Evolutionary conservation across 1,140 invertebrate genomes (phyloP), one percentile per base, ranked within the genome.

Genomic region (Tachypleus tridentatus): DNA sequence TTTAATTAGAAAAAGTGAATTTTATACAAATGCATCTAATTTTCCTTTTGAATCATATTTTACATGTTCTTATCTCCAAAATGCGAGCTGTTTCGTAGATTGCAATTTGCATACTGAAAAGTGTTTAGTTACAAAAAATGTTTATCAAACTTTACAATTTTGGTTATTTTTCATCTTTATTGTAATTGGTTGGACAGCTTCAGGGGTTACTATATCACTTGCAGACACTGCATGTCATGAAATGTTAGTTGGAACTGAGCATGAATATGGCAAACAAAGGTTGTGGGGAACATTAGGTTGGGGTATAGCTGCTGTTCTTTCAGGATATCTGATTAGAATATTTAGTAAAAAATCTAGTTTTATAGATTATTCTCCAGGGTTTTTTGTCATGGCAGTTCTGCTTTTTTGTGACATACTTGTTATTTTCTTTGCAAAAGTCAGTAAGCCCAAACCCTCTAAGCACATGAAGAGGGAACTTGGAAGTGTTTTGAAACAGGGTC

Each of bases 191-290:
- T 65, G 67, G n/a, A 69, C 63, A 8, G 54, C 61, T 3, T 62
- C 69, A 60, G 63, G 65, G 57, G 71, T 74, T 3, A 51, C 63
- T 11, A 64, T 67, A 47, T 67, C 66, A 9, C 61, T 74, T 4
- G 63, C 67, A 6, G 73, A 74, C 64, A 68, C 71, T 7, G 65
- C 67, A 8, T 69, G 68, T 52, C 66, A 64, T 11, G 64, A 69
- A 51, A 59, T 67, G 6, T 51, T 69, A n/a, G 65, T 57, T 9
- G 68, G 60, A 9, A 64, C 71, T 50, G 65, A 60, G 0, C 66
- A 69, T 58, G 57, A 71, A 10, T 94, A 90, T 76, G 91, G 91
- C 0, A 83, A 85, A 66, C 90, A 93, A 73, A 81, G 89, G 63
- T 79, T 93, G 67, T 94, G 86, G 83, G 72, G 72, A 9, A 68